These are phyloP conservation scores for Antrozous pallidus DNA, from an alignment of 2,797 vertebrate species.

Conservation along the genomic window DNA sequence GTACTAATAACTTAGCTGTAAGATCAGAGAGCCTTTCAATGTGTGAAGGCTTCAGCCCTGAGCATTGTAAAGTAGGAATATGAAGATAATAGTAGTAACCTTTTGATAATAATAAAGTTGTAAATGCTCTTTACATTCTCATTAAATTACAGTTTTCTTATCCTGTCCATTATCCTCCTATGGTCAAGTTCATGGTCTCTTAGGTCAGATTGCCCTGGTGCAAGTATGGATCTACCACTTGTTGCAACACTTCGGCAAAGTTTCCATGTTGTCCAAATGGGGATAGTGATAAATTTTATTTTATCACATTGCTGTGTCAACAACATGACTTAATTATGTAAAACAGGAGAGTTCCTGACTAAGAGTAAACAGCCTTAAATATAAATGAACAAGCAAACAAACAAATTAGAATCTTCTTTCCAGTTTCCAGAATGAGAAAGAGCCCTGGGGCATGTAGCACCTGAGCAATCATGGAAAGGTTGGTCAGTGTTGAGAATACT, in stretches of 20 bases:
- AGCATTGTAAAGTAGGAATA: background rate
- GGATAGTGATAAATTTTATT: no score
- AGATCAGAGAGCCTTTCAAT: background rate
- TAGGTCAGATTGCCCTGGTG: background rate
- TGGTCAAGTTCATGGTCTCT: background rate
- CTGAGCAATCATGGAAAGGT: background rate
- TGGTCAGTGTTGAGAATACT: background rate
- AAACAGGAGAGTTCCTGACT: background rate
- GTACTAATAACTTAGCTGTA: background rate
- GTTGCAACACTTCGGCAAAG: background rate
- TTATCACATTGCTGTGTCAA: background rate
- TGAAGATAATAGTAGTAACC: background rate
- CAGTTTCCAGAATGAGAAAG: background rate
- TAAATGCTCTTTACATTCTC: background rate
- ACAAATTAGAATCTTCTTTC: background rate
- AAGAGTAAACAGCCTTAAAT: background rate
- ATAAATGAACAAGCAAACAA: no score
- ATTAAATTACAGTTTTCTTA: no score
- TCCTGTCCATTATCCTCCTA: accelerated
- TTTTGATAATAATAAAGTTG: background rate
- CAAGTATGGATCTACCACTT: background rate
- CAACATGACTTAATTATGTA: background rate
- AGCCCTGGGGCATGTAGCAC: background rate
- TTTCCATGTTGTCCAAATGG: background rate
- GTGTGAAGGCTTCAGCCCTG: background rate